Conservation (phyloP, 2,113 vertebrate species). For the Pachycephala philippinensis region DNA sequence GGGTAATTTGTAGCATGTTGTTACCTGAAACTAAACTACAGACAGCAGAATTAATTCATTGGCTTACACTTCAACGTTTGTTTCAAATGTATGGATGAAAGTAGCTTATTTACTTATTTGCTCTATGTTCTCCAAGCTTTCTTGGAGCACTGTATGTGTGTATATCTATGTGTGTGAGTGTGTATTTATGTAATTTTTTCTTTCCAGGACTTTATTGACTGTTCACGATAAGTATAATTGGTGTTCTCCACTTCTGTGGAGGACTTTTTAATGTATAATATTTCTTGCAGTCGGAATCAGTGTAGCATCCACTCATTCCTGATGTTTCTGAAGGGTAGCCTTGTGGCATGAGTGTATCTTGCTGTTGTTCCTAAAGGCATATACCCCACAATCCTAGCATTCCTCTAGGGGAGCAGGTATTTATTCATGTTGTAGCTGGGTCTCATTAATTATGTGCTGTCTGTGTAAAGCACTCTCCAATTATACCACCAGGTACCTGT, state of each 20-base stretch:
- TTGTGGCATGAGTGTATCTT: background rate
- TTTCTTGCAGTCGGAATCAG: background rate
- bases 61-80: background rate
- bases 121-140: background rate
- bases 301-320: background rate
- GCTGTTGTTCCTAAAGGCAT: background rate
- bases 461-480: background rate
- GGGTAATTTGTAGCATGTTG: background rate
- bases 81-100: background rate
- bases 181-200: background rate
- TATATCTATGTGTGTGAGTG: accelerated
- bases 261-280: background rate
- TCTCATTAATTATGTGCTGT: constrained; percentile 19
- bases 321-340: background rate
- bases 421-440: background rate
- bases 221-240: background rate
- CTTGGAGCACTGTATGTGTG: background rate
- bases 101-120: background rate
- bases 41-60: background rate
- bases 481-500: background rate
- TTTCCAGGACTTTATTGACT: background rate
- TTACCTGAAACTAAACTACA: background rate
- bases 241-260: background rate
- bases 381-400: background rate
- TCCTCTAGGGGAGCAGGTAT: background rate